Conservation (phyloP, 2,797 vertebrate genomes). For the Malurus leucopterus region DNA sequence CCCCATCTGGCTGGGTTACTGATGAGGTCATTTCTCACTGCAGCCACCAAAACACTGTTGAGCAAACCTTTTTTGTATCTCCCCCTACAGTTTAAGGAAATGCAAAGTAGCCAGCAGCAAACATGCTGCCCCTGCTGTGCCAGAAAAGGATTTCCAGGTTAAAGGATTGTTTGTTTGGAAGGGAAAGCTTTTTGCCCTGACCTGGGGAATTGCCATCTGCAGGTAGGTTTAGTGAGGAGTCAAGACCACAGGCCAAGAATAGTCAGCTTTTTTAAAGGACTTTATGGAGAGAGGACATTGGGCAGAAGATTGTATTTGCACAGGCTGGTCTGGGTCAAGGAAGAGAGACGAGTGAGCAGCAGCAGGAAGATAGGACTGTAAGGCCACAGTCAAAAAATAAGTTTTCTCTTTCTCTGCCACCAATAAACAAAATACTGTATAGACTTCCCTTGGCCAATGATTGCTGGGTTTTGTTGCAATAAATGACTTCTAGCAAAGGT, state of each 20-base stretch:
- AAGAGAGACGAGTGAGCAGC: neutral
- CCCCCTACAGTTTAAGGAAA: neutral
- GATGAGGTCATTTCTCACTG: slow-evolving; percentile 4
- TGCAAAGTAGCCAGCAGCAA: neutral
- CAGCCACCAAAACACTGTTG: neutral
- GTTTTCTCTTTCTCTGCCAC: neutral
- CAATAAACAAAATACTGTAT: neutral
- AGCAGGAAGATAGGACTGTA: neutral
- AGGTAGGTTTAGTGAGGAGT: neutral
- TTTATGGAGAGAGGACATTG: neutral
- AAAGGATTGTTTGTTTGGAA: neutral
- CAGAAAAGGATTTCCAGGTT: neutral
- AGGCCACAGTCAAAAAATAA: neutral
- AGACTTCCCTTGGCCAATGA: neutral
- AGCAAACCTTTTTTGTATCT: neutral
- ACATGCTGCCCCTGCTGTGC: accelerated
- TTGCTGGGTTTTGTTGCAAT: neutral
- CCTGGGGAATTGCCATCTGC: neutral
- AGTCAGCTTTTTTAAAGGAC: neutral
- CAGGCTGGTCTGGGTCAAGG: neutral
- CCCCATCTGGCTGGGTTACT: neutral
- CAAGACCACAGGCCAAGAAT: neutral
- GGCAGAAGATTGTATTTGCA: neutral
- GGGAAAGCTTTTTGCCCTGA: neutral
- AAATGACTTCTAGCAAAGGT: neutral